Base-by-base conservation (phyloP, 2,113 vertebrate genomes). In the Drymodes brunneopygia region DNA sequence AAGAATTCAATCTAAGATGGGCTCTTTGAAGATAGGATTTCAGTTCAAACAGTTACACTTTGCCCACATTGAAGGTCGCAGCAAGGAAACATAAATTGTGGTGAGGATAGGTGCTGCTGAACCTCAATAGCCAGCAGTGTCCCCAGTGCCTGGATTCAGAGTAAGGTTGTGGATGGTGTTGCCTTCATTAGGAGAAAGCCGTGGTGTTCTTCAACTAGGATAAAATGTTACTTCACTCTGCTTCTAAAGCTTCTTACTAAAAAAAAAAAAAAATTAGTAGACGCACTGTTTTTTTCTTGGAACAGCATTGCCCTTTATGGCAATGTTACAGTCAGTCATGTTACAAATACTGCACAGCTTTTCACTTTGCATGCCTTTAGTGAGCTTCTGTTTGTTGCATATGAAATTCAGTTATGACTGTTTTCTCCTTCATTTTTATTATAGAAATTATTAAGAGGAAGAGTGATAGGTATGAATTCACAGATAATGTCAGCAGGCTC, bases 361-460 rank as follows among this genome's bases (percentile, higher is more conserved):
- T 77, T 79, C 50, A 31, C 47, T 80, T 65, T 31, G 18, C 1
- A 0, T 69, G 72, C 56, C 60, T 85, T 72, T 38, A 56, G 51
- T 88, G n/a, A 78, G 38, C 64, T 88, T n/a, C n/a, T 90, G 56
- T 84, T 89, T 86, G 88, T 57, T 95, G 81, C 17, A 58, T 86
- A 35, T 87, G 81, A 79, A 95, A 94, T 67, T 87, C 33, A 58
- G 33, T 90, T 95, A 78, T 50, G 84, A 79, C 17, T 91, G 33
- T 92, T 94, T 94, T 91, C 18, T 36, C 29, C 40, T 92, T 78
- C 15, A 53, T 42, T 93, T 88, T 91, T 97, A 65, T 96, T 92
- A 47, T 47, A 69, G 51, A 48, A 95, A 88, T 96, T 96, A 84
- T 48, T 95, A 86, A 94, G 84, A 60, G 74, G 60, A 92, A 94